Percentiles rank a stretch among this genome's conserved stretches.
These are phyloP conservation scores for Netelia melanura DNA, from an alignment of 2,888 invertebrate species.

Conservation along the genomic window DNA sequence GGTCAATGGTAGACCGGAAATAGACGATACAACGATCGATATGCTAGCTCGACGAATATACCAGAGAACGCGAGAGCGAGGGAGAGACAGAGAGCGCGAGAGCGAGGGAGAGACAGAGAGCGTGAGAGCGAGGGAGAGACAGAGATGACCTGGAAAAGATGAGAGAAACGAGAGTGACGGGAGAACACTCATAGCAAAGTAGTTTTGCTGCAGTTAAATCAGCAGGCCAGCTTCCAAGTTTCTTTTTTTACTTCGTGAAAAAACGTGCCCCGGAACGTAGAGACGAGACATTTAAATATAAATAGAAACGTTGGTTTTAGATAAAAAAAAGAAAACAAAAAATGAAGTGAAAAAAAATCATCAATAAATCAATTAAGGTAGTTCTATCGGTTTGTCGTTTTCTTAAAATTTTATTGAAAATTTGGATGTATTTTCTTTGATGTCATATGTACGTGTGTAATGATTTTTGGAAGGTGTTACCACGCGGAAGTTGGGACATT, in stretches of 20 bases:
- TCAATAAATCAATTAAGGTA: background rate
- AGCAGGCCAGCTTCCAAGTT: constrained; percentile 44
- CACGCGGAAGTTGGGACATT: no score
- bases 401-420: no score
- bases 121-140: background rate
- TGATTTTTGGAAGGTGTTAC: no score
- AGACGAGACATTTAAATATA: background rate
- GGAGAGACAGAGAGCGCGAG: background rate
- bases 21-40: constrained; percentile 64
- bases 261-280: background rate
- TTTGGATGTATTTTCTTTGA: no score
- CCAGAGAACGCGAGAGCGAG: background rate
- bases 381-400: no score
- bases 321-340: background rate
- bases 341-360: background rate
- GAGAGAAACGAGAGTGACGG: background rate
- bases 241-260: background rate
- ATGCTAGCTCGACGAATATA: constrained; percentile 22
- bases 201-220: constrained; percentile 52
- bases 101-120: background rate
- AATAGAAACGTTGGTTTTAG: background rate
- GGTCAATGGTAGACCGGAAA: constrained; percentile 61
- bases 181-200: constrained; percentile 7
- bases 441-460: no score
- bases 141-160: constrained; percentile 30